Evolutionary conservation across 2,797 vertebrate genomes (phyloP).

Genomic region (Emydoidea blandingii): DNA sequence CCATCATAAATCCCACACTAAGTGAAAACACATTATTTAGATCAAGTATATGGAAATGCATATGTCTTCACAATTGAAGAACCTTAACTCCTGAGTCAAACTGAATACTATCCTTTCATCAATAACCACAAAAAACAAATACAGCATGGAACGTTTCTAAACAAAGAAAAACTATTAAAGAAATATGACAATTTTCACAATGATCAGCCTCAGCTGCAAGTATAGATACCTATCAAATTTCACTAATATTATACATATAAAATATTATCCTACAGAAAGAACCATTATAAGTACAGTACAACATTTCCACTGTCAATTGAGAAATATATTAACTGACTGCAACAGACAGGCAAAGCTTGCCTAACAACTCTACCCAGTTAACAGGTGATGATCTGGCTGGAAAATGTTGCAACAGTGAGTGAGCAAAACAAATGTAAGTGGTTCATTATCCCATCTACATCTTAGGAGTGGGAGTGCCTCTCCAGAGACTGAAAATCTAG

Average conservation of each 20-base stretch:
- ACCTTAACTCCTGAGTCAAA: background rate
- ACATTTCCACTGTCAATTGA: fast-evolving
- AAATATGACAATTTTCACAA: background rate
- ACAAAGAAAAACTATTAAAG: background rate
- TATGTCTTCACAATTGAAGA: background rate
- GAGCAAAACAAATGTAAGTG: no score
- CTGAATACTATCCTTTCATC: background rate
- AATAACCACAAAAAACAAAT: background rate
- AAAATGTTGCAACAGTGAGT: no score
- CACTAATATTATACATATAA: background rate
- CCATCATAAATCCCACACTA: background rate
- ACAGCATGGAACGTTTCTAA: background rate
- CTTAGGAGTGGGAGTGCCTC: background rate
- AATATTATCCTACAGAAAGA: background rate
- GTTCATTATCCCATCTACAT: background rate
- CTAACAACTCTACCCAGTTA: background rate
- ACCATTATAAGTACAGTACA: background rate
- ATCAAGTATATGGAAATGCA: fast-evolving
- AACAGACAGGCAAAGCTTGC: background rate
- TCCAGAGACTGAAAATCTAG: background rate
- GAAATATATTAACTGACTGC: background rate
- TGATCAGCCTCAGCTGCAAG: background rate
- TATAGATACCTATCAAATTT: background rate
- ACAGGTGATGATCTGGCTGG: background rate
- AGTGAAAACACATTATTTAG: background rate